Conservation (phyloP, 1,140 invertebrate genomes). For the Sesamia nonagrioides region DNA sequence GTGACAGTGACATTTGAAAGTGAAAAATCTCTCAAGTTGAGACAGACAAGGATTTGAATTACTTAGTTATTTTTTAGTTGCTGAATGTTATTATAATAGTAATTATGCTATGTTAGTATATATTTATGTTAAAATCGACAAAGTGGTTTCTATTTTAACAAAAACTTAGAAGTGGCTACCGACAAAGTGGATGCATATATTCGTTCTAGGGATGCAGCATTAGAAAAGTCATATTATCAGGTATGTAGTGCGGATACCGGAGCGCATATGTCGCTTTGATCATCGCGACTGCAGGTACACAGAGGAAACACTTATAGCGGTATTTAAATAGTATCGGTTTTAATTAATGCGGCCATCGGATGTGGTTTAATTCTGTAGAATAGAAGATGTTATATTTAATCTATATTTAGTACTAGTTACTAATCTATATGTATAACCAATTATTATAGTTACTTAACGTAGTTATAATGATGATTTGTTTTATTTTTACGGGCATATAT, state of each 20-base stretch:
- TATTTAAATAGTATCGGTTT: slow-evolving; percentile 27
- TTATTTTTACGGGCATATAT: too few relatives aligned
- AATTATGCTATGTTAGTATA: too few relatives aligned
- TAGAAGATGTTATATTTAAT: neutral
- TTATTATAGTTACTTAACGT: too few relatives aligned
- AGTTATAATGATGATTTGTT: too few relatives aligned
- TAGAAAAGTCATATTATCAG: neutral
- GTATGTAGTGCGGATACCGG: slow-evolving; percentile 9
- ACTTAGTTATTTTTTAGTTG: too few relatives aligned
- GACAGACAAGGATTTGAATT: too few relatives aligned
- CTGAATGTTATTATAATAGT: too few relatives aligned
- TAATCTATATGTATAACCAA: neutral
- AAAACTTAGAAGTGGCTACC: neutral
- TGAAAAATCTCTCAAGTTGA: too few relatives aligned
- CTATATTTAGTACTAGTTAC: too few relatives aligned
- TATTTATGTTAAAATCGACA: too few relatives aligned
- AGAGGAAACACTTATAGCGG: slow-evolving; percentile 11
- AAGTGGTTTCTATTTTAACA: too few relatives aligned
- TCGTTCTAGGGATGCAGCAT: neutral
- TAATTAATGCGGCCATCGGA: slow-evolving; percentile 8
- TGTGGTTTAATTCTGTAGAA: neutral
- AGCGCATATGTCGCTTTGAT: slow-evolving; percentile 6
- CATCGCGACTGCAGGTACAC: neutral
- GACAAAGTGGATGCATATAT: neutral
- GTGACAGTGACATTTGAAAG: neutral